These are phyloP conservation scores for Heliconius melpomene DNA, from an alignment of 1,140 invertebrate species.

Conservation along the genomic window DNA sequence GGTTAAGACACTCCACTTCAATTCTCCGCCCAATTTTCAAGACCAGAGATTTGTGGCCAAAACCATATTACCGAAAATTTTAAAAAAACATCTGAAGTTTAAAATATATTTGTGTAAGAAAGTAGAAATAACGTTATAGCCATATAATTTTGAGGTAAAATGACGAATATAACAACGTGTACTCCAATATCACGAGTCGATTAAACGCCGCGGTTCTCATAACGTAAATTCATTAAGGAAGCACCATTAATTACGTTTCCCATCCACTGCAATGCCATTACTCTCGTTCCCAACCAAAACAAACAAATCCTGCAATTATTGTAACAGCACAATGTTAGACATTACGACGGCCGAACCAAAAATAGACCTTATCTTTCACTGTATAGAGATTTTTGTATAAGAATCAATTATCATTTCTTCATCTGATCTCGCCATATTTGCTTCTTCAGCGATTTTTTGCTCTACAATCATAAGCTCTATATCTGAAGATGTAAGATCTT, in stretches of 20 bases:
- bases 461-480: slow-evolving; percentile 47
- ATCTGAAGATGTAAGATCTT: slow-evolving; percentile 43
- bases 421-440: slow-evolving; percentile 51
- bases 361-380: slow-evolving; percentile 49
- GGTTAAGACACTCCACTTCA: background rate
- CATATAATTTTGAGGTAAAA: background rate
- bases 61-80: too few species aligned
- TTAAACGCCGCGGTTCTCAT: slow-evolving; percentile 58
- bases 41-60: too few species aligned
- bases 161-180: slow-evolving; percentile 1
- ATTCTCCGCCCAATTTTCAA: background rate
- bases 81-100: too few species aligned
- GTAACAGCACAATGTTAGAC: slow-evolving; percentile 49
- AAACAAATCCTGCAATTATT: slow-evolving; percentile 80
- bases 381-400: slow-evolving; percentile 45
- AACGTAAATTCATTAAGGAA: slow-evolving; percentile 77
- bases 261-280: slow-evolving; percentile 74
- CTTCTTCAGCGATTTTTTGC: slow-evolving; percentile 42
- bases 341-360: slow-evolving; percentile 36
- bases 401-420: slow-evolving; percentile 48
- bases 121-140: background rate
- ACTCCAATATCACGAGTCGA: slow-evolving; percentile 37
- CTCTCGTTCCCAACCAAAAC: slow-evolving; percentile 71
- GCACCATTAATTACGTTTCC: slow-evolving; percentile 73
- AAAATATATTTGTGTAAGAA: too few species aligned